Evolutionary conservation across 2,888 invertebrate genomes (phyloP), one percentile per base, ranked within the genome.

Genomic region (Acanthosepion pharaonis): DNA sequence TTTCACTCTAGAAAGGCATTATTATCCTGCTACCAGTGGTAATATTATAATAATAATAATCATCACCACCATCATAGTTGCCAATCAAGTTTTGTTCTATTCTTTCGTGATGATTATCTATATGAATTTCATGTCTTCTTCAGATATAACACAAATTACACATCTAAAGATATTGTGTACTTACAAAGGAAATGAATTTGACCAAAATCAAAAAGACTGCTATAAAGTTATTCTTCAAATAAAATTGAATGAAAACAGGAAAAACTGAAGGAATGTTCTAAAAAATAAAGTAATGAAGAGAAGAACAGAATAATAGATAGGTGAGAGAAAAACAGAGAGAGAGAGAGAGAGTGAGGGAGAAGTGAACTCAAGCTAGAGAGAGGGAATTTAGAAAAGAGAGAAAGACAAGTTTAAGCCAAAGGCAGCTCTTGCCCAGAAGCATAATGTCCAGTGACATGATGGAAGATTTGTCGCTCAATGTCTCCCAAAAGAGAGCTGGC

Each of bases 401-500:
- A 18, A 3, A 28, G 15, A 20, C 8, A 49, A 15, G 25, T 55
- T 95, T 96, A 97, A 20, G 97, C 97, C 96, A 97, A 96, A 15
- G 97, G 97, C 55, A 97, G 95, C 95, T 97, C 97, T 95, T 96
- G 96, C 15, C 96, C 94, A 11, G 97, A 97, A 33, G 97, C 97
- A 95, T 97, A 97, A 94, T 96, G 95, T n/a, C 97, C 97, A 95
- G 97, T 97, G 8, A 97, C 97, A 95, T 95, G 96, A 95, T 97
- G 97, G 95, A 96, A 97, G 28, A 97, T 95, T 95, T 97, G 97
- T 51, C 97, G 96, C 96, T 98, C 98, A 95, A 99, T 98, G 96
- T 99, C 98, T 91, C 98, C 98, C 11, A 99, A 98, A 42, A 99
- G 98, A 95, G 98, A 98, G 18, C 99, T 99, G 93, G 99, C 99